Conservation (phyloP, 2,888 invertebrate species). For the Brenthis hecate region DNA sequence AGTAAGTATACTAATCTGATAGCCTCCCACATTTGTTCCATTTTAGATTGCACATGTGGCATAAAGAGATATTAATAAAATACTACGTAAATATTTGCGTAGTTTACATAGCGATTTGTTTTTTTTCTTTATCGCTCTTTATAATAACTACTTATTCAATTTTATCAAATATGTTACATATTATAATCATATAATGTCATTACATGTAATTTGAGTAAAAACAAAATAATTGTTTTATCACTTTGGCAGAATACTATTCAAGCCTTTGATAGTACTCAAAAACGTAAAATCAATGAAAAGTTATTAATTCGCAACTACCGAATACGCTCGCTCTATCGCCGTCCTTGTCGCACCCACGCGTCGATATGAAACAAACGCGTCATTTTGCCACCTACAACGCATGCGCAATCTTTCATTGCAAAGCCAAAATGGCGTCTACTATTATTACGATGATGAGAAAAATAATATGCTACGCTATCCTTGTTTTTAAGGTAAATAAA, state of each 20-base stretch:
- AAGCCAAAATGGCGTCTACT: slow-evolving; percentile 53
- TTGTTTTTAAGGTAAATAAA: background rate
- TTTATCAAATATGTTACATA: background rate
- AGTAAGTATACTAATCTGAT: slow-evolving; percentile 27
- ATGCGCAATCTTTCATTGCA: slow-evolving; percentile 45
- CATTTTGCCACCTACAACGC: slow-evolving; percentile 33
- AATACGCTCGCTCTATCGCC: slow-evolving; percentile 43
- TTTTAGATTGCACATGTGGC: slow-evolving; percentile 69
- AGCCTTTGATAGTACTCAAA: slow-evolving; percentile 4
- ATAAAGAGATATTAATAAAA: slow-evolving; percentile 39
- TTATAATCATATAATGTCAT: background rate
- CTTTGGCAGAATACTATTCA: slow-evolving; percentile 4
- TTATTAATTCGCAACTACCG: slow-evolving; percentile 38
- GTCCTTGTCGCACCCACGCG: slow-evolving; percentile 56
- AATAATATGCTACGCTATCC: background rate
- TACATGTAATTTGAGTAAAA: background rate
- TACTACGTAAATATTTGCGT: slow-evolving; percentile 43
- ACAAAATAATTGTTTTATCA: background rate
- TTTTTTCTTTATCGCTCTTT: background rate
- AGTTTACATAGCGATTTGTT: slow-evolving; percentile 21
- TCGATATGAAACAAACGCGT: slow-evolving; percentile 27
- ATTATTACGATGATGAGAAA: slow-evolving; percentile 22
- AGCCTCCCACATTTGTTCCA: slow-evolving; percentile 75
- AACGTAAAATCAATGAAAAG: slow-evolving; percentile 31
- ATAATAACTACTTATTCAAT: background rate